Evolutionary conservation across 2,888 invertebrate species (phyloP).

Genomic region (Idaea aversata): DNA sequence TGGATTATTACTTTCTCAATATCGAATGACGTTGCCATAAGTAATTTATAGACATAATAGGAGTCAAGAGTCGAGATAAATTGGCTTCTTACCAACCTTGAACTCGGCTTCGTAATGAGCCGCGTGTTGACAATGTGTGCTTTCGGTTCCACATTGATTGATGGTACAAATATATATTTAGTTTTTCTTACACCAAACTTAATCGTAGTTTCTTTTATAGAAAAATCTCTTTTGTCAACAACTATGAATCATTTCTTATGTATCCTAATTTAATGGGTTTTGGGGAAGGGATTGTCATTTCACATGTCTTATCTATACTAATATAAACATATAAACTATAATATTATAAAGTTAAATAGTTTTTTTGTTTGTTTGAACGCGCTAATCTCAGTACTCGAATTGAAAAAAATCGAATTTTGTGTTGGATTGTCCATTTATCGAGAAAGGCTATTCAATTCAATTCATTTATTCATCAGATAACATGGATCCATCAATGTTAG

Average conservation of each 20-base stretch:
- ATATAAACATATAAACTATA: no score
- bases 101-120: constrained; percentile 43
- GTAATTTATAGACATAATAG: constrained; percentile 62
- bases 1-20: not conserved
- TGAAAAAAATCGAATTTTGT: no score
- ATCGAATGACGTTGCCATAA: constrained; percentile 37
- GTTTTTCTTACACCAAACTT: not conserved
- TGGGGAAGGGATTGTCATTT: constrained; percentile 6
- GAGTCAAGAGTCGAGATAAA: constrained; percentile 52
- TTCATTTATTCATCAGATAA: no score
- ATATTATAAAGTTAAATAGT: no score
- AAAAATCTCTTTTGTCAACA: not conserved
- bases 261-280: not conserved
- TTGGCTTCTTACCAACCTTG: constrained; percentile 51
- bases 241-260: not conserved
- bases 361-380: no score
- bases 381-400: no score
- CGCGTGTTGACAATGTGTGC: constrained; percentile 38
- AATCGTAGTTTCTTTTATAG: constrained; percentile 1
- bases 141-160: constrained; percentile 12
- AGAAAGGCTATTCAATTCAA: no score
- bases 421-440: no score
- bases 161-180: constrained; percentile 8
- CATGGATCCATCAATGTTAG: no score
- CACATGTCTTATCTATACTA: no score